Evolutionary conservation across 2,113 vertebrate genomes (phyloP).

Genomic region (Nymphicus hollandicus): DNA sequence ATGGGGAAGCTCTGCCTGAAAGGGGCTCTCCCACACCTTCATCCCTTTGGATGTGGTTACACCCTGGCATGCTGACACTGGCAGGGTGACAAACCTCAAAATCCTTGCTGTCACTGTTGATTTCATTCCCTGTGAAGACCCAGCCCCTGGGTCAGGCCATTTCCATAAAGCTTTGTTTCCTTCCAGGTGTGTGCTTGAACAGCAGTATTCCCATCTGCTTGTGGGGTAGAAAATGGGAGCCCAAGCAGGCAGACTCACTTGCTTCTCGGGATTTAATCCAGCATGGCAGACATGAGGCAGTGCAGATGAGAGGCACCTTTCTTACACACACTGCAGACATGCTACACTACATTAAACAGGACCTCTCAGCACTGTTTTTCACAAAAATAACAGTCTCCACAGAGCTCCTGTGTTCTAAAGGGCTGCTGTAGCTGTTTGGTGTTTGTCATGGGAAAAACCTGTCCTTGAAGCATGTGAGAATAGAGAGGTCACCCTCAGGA

Average conservation of each 20-base stretch:
- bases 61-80: neutral
- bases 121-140: neutral
- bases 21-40: neutral
- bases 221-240: neutral
- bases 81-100: neutral
- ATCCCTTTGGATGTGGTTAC: neutral
- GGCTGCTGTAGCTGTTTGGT: neutral
- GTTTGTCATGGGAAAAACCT: neutral
- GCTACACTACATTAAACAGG: neutral
- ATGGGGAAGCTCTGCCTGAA: neutral
- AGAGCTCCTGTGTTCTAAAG: neutral
- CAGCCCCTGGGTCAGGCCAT: neutral
- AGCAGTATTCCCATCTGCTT: neutral
- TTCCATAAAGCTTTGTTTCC: neutral
- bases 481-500: neutral
- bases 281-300: neutral
- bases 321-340: neutral
- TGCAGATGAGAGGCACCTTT: neutral
- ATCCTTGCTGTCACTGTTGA: neutral
- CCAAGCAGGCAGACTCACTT: neutral
- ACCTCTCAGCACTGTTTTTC: neutral
- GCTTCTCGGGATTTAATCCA: neutral
- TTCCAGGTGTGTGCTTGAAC: neutral
- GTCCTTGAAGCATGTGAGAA: neutral
- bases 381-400: neutral